A percentile compares a stretch with the other conserved stretches of the same genome.
Evolutionary conservation across 2,888 invertebrate genomes (phyloP).

Genomic region (Apamea anceps): DNA sequence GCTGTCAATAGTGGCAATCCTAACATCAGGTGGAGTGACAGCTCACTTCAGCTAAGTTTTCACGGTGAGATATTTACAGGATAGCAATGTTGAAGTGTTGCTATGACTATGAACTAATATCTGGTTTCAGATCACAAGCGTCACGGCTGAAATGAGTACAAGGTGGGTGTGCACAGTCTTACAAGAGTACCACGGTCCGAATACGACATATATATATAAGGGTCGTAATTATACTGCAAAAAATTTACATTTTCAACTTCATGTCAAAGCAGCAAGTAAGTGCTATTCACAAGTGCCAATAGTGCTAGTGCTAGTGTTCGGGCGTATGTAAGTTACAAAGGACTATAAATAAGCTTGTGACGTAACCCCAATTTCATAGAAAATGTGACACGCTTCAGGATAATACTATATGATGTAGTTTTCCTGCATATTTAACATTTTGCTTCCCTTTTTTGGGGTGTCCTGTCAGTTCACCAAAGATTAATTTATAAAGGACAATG

Average conservation of each 20-base stretch:
- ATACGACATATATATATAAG: rapidly evolving
- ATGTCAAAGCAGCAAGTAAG: conserved; percentile 30
- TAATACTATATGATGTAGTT: too few relatives aligned
- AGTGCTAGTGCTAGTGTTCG: too few relatives aligned
- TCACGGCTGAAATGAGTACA: conserved; percentile 31
- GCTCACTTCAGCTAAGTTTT: not conserved
- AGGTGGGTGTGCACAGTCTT: not conserved
- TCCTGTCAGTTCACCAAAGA: too few relatives aligned
- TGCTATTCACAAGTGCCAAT: not conserved
- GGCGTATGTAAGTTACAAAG: not conserved
- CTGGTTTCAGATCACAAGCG: conserved; percentile 10
- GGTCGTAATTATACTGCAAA: not conserved
- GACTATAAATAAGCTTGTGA: too few relatives aligned
- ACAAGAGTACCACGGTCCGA: rapidly evolving
- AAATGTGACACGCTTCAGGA: too few relatives aligned
- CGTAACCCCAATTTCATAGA: too few relatives aligned
- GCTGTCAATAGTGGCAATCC: not conserved
- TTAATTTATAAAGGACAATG: too few relatives aligned
- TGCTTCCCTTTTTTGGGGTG: too few relatives aligned
- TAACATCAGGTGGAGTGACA: not conserved
- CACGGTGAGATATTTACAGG: not conserved
- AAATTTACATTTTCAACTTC: not conserved
- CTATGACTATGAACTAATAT: not conserved
- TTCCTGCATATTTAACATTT: too few relatives aligned
- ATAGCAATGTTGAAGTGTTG: not conserved